Percentiles rank a stretch among this genome's conserved stretches.
These are phyloP conservation scores for Rambutsinella grinnellia DNA, from an alignment of 2,888 invertebrate genomes.

Conservation along the genomic window DNA sequence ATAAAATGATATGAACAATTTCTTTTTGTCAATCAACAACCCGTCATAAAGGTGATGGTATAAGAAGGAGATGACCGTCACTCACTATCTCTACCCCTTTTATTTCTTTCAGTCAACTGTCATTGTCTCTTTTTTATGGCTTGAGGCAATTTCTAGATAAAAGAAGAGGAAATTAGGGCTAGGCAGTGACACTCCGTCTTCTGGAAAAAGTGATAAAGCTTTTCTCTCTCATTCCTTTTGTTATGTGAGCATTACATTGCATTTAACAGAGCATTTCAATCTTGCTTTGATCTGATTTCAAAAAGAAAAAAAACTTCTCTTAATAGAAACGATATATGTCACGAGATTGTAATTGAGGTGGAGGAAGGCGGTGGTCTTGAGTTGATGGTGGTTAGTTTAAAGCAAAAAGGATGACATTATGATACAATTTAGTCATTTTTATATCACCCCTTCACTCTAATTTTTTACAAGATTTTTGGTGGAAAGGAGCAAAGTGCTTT, in stretches of 20 bases:
- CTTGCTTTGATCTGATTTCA: too few relatives aligned
- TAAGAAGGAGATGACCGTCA: constrained; percentile 31
- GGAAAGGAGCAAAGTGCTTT: too few relatives aligned
- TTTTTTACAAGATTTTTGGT: too few relatives aligned
- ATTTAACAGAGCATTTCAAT: not conserved
- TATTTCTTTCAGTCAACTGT: not conserved
- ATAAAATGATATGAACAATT: constrained; percentile 35
- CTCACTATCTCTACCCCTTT: constrained; percentile 9
- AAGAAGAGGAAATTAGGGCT: not conserved
- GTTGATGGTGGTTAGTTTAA: constrained; percentile 36
- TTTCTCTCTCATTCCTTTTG: too few relatives aligned
- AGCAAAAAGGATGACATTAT: constrained; percentile 37
- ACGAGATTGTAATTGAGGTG: not conserved
- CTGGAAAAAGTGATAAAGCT: too few relatives aligned
- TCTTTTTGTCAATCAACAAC: constrained; percentile 53
- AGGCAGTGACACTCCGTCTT: too few relatives aligned
- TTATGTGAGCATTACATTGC: too few relatives aligned
- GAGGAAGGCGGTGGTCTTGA: constrained; percentile 20
- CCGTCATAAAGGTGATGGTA: constrained; percentile 53
- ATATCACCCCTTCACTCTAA: not conserved
- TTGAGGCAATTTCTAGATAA: constrained; percentile 1
- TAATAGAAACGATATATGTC: too few relatives aligned
- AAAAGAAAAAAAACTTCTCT: not conserved
- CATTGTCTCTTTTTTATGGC: not conserved
- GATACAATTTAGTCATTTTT: constrained; percentile 39